Evolutionary conservation across 2,888 invertebrate species (phyloP).

Genomic region (Troides helena): DNA sequence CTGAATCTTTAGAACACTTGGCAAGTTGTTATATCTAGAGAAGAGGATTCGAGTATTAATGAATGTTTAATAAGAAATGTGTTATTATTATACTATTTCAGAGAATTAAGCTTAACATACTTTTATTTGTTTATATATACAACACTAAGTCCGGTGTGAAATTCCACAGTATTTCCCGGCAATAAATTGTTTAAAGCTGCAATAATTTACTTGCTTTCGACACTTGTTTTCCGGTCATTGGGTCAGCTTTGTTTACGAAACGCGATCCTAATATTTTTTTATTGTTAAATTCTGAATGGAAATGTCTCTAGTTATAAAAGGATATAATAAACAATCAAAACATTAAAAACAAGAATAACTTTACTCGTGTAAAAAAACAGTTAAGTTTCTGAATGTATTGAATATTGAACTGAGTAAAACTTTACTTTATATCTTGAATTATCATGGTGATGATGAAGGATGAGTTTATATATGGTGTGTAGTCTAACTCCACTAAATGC

Average conservation of each 20-base stretch:
- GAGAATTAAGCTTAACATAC: not conserved
- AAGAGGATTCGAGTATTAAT: not conserved
- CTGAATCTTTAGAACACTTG: not conserved
- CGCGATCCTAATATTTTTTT: not conserved
- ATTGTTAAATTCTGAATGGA: not conserved
- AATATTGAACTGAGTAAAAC: too few species aligned
- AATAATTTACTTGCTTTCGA: slow-evolving; percentile 27
- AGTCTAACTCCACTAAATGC: too few species aligned
- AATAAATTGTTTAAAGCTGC: slow-evolving; percentile 26
- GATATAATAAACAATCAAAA: not conserved
- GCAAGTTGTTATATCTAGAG: not conserved
- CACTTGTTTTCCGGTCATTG: slow-evolving; percentile 22
- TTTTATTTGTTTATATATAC: slow-evolving; percentile 7
- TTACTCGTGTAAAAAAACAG: too few species aligned
- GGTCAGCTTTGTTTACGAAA: slow-evolving; percentile 25
- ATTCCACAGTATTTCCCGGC: slow-evolving; percentile 16
- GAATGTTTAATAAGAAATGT: not conserved
- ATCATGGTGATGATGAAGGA: too few species aligned
- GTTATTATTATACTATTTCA: not conserved
- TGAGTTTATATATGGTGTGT: too few species aligned
- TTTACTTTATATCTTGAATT: too few species aligned
- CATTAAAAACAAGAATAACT: too few species aligned
- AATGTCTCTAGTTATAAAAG: not conserved
- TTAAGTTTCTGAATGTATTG: too few species aligned
- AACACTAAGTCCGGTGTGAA: slow-evolving; percentile 16